Conservation (phyloP, 2,888 invertebrate species). For the Aspidiotus rigidus region DNA sequence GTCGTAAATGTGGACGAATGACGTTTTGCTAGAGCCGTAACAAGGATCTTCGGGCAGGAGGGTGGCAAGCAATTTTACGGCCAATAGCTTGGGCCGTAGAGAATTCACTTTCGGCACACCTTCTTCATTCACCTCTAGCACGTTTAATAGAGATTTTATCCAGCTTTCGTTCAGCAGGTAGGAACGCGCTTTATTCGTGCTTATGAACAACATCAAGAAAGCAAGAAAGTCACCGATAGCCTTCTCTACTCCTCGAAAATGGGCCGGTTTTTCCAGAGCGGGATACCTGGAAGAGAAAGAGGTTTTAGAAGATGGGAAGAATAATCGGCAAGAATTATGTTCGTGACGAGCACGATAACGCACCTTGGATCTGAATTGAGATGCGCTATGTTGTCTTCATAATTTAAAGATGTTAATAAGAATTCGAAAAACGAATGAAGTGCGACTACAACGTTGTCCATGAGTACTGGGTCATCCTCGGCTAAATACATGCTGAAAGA, state of each 20-base stretch:
- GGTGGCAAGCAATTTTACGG: slow-evolving; percentile 21
- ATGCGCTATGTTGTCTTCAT: not conserved
- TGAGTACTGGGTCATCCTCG: slow-evolving; percentile 7
- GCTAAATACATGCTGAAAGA: slow-evolving; percentile 19
- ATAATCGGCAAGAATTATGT: no score
- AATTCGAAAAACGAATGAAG: slow-evolving; percentile 24
- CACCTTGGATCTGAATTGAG: slow-evolving; percentile 8
- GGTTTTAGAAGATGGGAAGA: not conserved
- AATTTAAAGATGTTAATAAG: slow-evolving; percentile 14
- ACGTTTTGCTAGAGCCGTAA: slow-evolving; percentile 19
- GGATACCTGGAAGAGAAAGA: slow-evolving; percentile 13
- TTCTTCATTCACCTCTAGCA: slow-evolving; percentile 10
- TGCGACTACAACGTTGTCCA: slow-evolving; percentile 22
- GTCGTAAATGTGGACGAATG: slow-evolving; percentile 24
- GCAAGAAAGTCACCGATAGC: slow-evolving; percentile 31
- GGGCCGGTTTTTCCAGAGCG: slow-evolving; percentile 14
- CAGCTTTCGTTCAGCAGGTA: slow-evolving; percentile 25
- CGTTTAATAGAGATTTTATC: slow-evolving; percentile 20
- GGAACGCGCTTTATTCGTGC: slow-evolving; percentile 23
- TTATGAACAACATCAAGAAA: slow-evolving; percentile 26
- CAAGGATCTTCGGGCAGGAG: slow-evolving; percentile 19
- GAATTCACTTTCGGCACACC: slow-evolving; percentile 25
- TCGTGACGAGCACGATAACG: not conserved
- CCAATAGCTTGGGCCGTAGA: slow-evolving; percentile 26
- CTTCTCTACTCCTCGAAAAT: slow-evolving; percentile 13